phyloP scores from a whole-genome alignment of 2,888 invertebrate genomes.

The Caenorhabditis uteleia region DNA sequence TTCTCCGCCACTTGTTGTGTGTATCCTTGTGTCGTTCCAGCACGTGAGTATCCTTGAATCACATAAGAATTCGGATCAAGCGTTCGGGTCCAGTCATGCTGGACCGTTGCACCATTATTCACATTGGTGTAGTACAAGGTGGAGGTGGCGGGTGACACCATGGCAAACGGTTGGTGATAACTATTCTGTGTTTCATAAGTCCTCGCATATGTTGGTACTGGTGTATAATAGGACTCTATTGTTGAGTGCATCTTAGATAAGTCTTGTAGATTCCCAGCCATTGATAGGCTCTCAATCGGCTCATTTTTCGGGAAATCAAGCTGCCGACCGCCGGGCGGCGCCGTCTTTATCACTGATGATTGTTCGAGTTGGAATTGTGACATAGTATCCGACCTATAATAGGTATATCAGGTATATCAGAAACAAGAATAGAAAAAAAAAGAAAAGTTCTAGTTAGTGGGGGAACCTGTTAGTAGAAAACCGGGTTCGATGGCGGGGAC shows the following conservation, averaged over 20 bases:
- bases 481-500: too few species aligned
- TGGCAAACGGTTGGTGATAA: conserved; percentile 10
- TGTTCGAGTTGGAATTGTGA: conserved; percentile 55
- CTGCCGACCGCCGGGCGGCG: conserved; percentile 64
- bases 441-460: too few species aligned
- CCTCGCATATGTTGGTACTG: conserved; percentile 43
- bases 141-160: conserved; percentile 2
- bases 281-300: conserved; percentile 63
- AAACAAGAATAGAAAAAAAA: too few species aligned
- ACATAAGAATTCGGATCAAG: conserved; percentile 31
- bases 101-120: conserved; percentile 8
- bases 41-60: conserved; percentile 18
- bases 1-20: conserved; percentile 27
- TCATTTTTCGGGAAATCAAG: conserved; percentile 66
- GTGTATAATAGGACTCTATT: conserved; percentile 49
- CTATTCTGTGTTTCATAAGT: conserved; percentile 28
- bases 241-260: conserved; percentile 63
- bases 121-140: conserved; percentile 34
- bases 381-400: too few species aligned
- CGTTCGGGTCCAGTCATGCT: conserved; percentile 42
- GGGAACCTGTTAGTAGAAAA: too few species aligned
- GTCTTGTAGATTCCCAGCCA: conserved; percentile 59
- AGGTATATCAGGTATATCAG: too few species aligned
- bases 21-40: conserved; percentile 27
- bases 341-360: conserved; percentile 68